Percentiles rank a stretch among this genome's conserved stretches.
phyloP scores from a whole-genome alignment of 1,140 invertebrate genomes.

The Leptonema lineaticorne region DNA sequence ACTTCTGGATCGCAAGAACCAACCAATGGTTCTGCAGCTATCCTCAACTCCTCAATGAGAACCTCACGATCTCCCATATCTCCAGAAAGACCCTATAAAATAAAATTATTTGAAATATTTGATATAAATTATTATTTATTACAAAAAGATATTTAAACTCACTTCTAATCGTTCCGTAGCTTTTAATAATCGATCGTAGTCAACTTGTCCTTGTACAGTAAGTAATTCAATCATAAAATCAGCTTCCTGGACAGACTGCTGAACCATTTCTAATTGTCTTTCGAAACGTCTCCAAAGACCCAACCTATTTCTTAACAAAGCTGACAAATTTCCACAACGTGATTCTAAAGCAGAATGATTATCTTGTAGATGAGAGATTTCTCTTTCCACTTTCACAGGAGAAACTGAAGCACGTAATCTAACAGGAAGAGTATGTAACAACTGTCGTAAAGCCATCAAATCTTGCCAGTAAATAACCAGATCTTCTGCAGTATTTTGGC shows the following conservation, averaged over 20 bases:
- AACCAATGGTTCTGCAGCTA: conserved; percentile 68
- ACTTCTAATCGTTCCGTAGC: conserved; percentile 79
- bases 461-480: conserved; percentile 71
- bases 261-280: conserved; percentile 71
- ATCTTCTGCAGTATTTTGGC: conserved; percentile 65
- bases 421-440: conserved; percentile 73
- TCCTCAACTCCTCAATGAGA: conserved; percentile 67
- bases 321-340: conserved; percentile 64
- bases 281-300: conserved; percentile 74
- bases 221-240: conserved; percentile 84
- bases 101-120: conserved; percentile 11
- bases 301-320: conserved; percentile 63
- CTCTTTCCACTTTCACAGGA: conserved; percentile 69
- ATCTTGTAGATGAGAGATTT: conserved; percentile 73
- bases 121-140: background rate
- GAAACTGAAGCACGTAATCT: conserved; percentile 71
- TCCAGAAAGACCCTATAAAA: conserved; percentile 60
- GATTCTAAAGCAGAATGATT: conserved; percentile 69
- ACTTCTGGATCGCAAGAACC: conserved; percentile 68
- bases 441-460: conserved; percentile 69
- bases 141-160: conserved; percentile 46
- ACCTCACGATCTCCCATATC: conserved; percentile 68
- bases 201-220: conserved; percentile 75
- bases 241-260: conserved; percentile 75
- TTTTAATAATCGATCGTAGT: conserved; percentile 77